phyloP scores from a whole-genome alignment of 2,113 vertebrate genomes.

The cat (Felis catus) region DNA sequence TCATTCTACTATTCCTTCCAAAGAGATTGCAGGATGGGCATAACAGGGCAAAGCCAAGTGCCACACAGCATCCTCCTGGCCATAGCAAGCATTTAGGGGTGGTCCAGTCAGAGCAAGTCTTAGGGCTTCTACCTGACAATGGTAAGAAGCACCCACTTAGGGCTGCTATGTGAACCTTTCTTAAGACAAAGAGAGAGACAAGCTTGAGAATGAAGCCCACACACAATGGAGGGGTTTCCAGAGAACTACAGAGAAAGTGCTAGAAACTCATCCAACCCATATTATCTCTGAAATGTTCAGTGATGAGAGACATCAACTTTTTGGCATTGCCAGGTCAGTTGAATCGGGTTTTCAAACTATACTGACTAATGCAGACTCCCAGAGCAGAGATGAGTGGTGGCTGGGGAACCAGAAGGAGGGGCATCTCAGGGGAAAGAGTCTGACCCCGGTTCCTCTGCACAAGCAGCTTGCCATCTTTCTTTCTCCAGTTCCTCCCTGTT shows the following conservation, averaged over 20 bases:
- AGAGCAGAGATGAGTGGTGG: neutral
- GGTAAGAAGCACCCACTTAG: neutral
- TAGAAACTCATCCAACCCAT: neutral
- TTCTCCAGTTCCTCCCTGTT: too few relatives aligned
- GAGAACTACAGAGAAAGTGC: neutral
- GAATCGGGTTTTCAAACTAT: neutral
- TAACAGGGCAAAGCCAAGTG: neutral
- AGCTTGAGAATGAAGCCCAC: neutral
- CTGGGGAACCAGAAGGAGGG: too few relatives aligned
- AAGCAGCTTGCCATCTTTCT: neutral
- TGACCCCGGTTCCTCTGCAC: neutral
- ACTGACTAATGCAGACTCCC: neutral
- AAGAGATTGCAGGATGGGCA: neutral
- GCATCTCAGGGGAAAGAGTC: rapidly evolving
- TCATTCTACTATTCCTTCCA: neutral
- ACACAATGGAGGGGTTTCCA: neutral
- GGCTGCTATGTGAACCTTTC: neutral
- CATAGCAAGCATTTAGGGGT: rapidly evolving
- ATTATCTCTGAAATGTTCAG: neutral
- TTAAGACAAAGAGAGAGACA: neutral
- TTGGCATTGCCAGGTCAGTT: neutral
- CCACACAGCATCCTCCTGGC: rapidly evolving
- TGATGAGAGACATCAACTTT: rapidly evolving
- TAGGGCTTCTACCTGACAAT: neutral
- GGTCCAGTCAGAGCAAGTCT: neutral